Conservation (phyloP, 2,113 vertebrate species). For the Catharus bicknelli region DNA sequence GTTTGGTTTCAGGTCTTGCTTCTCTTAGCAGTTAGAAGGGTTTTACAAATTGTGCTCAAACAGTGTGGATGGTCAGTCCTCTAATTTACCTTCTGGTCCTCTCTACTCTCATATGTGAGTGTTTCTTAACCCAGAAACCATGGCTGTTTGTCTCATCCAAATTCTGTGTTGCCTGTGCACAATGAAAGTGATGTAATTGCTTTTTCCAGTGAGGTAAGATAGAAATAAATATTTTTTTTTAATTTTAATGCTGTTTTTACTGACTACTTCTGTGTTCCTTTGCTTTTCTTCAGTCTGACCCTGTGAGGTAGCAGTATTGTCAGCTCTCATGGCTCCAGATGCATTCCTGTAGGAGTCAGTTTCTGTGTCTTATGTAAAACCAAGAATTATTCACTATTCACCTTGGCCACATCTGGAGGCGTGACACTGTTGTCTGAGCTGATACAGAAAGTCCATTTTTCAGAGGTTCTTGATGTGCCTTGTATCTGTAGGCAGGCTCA, state of each 20-base stretch:
- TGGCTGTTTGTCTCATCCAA: not conserved
- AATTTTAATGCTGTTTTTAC: not conserved
- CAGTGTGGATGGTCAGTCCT: not conserved
- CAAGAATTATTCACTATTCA: not conserved
- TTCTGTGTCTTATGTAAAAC: not conserved
- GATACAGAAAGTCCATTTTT: not conserved
- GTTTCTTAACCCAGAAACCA: not conserved
- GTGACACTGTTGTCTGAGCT: not conserved
- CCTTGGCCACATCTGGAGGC: not conserved
- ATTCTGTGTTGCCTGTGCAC: not conserved
- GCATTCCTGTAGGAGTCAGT: not conserved
- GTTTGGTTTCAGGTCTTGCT: not conserved
- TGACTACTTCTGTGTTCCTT: not conserved
- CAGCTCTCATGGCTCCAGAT: not conserved
- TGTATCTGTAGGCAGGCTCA: not conserved
- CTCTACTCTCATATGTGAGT: not conserved
- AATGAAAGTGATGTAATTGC: not conserved
- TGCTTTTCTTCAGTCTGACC: not conserved
- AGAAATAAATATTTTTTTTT: not conserved
- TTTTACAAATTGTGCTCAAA: not conserved
- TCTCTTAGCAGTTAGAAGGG: not conserved
- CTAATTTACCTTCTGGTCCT: not conserved
- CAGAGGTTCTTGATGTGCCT: not conserved
- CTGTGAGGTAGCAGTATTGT: not conserved
- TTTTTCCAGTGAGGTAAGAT: not conserved